Conservation (phyloP, 2,113 vertebrate genomes). For the Percina caprodes region DNA sequence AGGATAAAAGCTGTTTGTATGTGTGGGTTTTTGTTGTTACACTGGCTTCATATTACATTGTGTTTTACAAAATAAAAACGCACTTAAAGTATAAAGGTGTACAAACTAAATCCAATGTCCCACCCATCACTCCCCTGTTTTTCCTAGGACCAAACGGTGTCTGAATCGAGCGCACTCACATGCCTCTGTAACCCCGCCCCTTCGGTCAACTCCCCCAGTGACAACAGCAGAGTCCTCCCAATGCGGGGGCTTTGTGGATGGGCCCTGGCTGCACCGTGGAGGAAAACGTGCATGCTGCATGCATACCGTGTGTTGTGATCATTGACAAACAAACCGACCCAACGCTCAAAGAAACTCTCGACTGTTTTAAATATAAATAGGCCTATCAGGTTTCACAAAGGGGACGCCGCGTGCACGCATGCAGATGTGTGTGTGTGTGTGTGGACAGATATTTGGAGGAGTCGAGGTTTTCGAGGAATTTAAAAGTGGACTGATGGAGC, state of each 20-base stretch:
- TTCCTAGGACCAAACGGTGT: not conserved
- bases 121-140: too few species aligned
- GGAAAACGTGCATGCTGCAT: conserved; percentile 58
- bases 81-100: not conserved
- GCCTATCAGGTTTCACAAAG: not conserved
- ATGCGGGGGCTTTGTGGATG: conserved; percentile 60
- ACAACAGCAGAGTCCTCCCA: conserved; percentile 68
- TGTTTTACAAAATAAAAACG: not conserved
- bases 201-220: conserved; percentile 65
- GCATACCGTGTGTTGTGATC: conserved; percentile 25
- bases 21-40: not conserved
- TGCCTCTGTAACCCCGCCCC: conserved; percentile 52
- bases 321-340: conserved; percentile 26
- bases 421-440: not conserved
- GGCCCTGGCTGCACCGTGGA: conserved; percentile 49
- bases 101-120: not conserved
- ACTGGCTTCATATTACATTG: not conserved
- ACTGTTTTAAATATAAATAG: not conserved
- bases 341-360: not conserved
- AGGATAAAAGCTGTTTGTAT: too few species aligned
- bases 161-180: conserved; percentile 22
- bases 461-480: conserved; percentile 33
- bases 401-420: not conserved
- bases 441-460: conserved; percentile 9
- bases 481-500: conserved; percentile 37